phyloP scores from a whole-genome alignment of 1,140 invertebrate genomes.

The Papilio dardanus region DNA sequence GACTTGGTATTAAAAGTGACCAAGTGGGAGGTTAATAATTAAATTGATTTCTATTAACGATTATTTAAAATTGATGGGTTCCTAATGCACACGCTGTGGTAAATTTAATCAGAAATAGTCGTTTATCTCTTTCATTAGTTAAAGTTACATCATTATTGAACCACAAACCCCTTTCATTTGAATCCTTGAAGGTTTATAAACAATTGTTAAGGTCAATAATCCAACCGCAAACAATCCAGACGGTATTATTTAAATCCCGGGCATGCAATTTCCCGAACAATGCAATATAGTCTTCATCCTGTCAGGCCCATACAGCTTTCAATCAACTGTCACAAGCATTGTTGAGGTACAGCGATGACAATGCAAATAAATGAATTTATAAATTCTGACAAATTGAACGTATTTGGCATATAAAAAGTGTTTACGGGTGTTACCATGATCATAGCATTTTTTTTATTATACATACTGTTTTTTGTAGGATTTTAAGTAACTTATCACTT shows the following conservation, averaged over 20 bases:
- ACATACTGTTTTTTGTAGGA: neutral
- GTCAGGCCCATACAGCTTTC: slow-evolving; percentile 15
- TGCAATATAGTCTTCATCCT: slow-evolving; percentile 22
- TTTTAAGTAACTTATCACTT: neutral
- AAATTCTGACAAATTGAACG: neutral
- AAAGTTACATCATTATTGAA: neutral
- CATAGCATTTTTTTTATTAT: too few relatives aligned
- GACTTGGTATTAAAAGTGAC: neutral
- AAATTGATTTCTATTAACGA: too few relatives aligned
- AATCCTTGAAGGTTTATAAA: neutral
- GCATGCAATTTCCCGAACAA: slow-evolving; percentile 1
- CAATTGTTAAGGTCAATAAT: slow-evolving; percentile 27
- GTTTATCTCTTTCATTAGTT: neutral
- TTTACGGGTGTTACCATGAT: too few relatives aligned
- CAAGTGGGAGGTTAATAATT: neutral
- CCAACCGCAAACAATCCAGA: slow-evolving; percentile 9
- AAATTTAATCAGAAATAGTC: neutral
- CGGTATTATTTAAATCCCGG: slow-evolving; percentile 6
- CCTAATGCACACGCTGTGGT: too few relatives aligned
- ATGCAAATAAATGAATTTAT: slow-evolving; percentile 2
- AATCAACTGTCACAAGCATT: slow-evolving; percentile 23
- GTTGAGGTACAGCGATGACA: neutral
- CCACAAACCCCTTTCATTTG: neutral
- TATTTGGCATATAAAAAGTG: neutral
- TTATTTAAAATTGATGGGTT: too few relatives aligned